Evolutionary conservation across 2,888 invertebrate species (phyloP), one percentile per base, ranked within the genome.

Genomic region (Thyatira batis): DNA sequence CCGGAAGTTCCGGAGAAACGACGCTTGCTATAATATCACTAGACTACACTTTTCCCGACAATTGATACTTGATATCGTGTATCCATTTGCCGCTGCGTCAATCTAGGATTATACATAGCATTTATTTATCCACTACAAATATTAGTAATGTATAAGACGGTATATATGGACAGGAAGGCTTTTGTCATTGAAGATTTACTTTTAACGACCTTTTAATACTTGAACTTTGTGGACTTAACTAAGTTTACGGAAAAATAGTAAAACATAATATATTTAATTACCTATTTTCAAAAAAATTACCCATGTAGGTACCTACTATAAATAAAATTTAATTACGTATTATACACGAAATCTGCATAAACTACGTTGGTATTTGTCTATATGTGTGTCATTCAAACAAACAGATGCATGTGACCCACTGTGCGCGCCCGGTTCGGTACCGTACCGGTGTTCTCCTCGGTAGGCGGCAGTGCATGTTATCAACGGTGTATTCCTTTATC

Each of bases 1-100:
- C 82, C 87, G 82, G 85, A 84, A 84, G 82, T 78, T 68, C 67
- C 71, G 71, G 78, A 78, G 86, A 87, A 86, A 88, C 74, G 65
- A 63, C 57, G 45, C 59, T 67, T 56, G 59, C 55, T 57, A 58
- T 62, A 57, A 55, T 57, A 39, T 39, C 39, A 39, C 17, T 39
- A 52, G 51, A 52, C 53, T 53, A 55, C 62, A 67, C 65, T 72
- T 73, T 75, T 75, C 72, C 58, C 61, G 64, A 63, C 57, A 71
- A 48, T 54, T 59, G 73, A 71, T 73, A 83, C 76, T 54, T 49
- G 75, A 73, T 82, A 84, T 85, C 84, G 63, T 57, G 67, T 87
- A 70, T 74, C 82, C 63, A 54, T 60, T n/a, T 39, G 39, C 58
- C 52, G 53, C 48, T 61, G 63, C 56, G 60, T 62, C 52, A 61